Evolutionary conservation across 30 jellyfish, hydroid and myxozoan genomes (phyloP), one percentile per base, ranked within the genome.

Genomic region (Aurelia sp.): DNA sequence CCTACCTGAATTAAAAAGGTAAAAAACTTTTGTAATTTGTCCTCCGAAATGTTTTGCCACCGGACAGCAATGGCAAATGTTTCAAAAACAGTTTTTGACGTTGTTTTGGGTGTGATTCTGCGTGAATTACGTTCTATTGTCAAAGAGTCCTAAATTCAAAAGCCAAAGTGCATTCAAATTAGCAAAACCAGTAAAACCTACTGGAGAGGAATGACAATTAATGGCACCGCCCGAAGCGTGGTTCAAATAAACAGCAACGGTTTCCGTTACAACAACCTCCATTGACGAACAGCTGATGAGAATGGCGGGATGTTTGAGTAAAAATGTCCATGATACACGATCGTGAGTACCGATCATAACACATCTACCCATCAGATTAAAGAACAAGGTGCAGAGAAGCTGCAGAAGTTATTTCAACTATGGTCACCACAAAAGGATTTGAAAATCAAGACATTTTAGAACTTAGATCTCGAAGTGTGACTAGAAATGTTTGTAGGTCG

Each of bases 401-500:
- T 33, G 30, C 16, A 13, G 27, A 33, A 33, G 21, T 52, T 64
- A 22, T 40, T 55, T 17, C 21, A 5, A 47, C 80, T 22, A 79
- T 79, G 89, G 89, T 79, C 8, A 79, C 89, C 22, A 24, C 73
- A 27, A 65, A 63, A 63, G 80, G 66, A 5, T 47, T 24, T 65
- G 89, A 65, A 19, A 63, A 79, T 44, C 71, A 35, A 69, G 89
- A 79, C 68, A 79, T 79, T 30, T 74, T 79, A 27, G 89, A 79
- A 48, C 81, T 84, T 24, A 74, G 81, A 48, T 63, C 89, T 50
- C 65, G 89, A 79, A 79, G 66, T 55, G 89, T 79, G 72, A 90
- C 38, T 63, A 84, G 94, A 72, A 76, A 90, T 41, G 97, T 90
- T 16, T 72, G 90, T 27, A 88, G 97, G 38, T 67, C 86, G 66